Evolutionary conservation across 2,888 invertebrate genomes (phyloP), one percentile per base, ranked within the genome.

Genomic region (Brenthis daphne): DNA sequence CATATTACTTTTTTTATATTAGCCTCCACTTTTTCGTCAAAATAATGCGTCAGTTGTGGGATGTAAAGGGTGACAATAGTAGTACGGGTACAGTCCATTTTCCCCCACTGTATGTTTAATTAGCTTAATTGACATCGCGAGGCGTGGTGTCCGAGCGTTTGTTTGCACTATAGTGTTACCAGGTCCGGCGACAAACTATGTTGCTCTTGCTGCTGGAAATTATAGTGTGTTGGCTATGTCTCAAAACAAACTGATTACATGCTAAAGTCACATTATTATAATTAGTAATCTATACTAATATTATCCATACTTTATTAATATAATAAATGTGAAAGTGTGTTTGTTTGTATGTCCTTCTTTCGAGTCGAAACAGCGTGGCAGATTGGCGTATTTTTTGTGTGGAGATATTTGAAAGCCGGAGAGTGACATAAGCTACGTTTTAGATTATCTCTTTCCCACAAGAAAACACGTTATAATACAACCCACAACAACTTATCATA

Each of bases 121-220:
- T 92, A 92, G 90, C 90, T 87, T 92, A 92, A 92, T 92, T 92
- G 92, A 92, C 92, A 90, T 89, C 85, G 87, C 87, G 89, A 90
- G 91, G 89, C 86, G 89, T 85, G 89, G 86, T 90, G 91, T 90
- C 90, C 91, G 85, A 89, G 84, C 89, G 87, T 88, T 91, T 92
- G 90, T 92, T 91, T 92, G 90, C 84, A 78, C 84, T 91, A 90
- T 92, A 89, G 83, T 83, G 81, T 92, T 91, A 88, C 92, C 74
- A 73, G 77, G 79, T 77, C 79, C 79, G 77, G 73, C 80, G 79
- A 71, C 80, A 78, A 80, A 78, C 72, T 79, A 75, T 76, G 73
- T 71, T 78, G 80, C 75, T 74, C 71, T 70, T 70, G 69, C 69
- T 71, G 65, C 66, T 72, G 64, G 73, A 69, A 76, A 77, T 77